A percentile compares a stretch with the other conserved stretches of the same genome.
Conservation (phyloP, 2,888 invertebrate species). For the Platycnemis pennipes region DNA sequence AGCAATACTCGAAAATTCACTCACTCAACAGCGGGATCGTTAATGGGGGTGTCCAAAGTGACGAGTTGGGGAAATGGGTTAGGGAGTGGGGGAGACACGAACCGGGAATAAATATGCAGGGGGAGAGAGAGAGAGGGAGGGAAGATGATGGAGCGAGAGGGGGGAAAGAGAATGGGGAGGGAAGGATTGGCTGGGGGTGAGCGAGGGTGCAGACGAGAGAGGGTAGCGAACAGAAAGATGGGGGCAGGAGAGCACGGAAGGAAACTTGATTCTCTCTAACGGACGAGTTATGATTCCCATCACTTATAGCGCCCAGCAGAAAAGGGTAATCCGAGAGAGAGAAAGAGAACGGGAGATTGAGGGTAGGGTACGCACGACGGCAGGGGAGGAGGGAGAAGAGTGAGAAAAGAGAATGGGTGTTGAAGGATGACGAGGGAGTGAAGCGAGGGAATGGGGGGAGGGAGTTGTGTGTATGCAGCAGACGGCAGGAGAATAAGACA, state of each 20-base stretch:
- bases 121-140: not conserved
- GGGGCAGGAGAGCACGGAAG: not conserved
- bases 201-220: not conserved
- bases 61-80: not conserved
- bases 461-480: no score
- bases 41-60: not conserved
- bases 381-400: not conserved
- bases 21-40: not conserved
- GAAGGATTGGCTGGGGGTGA: not conserved
- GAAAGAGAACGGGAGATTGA: not conserved
- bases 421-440: not conserved
- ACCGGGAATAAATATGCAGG: not conserved
- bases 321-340: conserved; percentile 3
- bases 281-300: conserved; percentile 39
- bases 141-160: not conserved
- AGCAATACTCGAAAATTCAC: not conserved
- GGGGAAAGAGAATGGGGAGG: not conserved
- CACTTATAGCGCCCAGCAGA: conserved; percentile 11
- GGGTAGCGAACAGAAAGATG: not conserved
- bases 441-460: not conserved
- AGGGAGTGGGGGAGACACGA: not conserved
- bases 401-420: not conserved
- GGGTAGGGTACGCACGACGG: not conserved
- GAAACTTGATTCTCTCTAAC: conserved; percentile 32
- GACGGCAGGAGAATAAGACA: not conserved